Base-by-base conservation (phyloP, 2,797 vertebrate genomes). In the Cuniculus paca region DNA sequence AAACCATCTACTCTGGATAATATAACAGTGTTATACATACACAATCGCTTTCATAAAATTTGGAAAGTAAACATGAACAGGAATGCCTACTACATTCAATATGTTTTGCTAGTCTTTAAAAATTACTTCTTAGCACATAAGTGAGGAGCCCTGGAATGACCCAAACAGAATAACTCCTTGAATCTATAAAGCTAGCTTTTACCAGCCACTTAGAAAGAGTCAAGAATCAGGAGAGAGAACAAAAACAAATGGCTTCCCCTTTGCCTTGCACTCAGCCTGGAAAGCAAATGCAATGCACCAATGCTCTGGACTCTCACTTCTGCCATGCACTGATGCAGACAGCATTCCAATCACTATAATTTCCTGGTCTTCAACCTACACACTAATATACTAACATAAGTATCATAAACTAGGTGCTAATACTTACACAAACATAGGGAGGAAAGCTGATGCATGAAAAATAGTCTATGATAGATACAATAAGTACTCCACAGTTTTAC, bases 1-100 rank as follows among this genome's bases (percentile, higher is more conserved):
- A 81, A 90, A 89, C 58, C 12, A 22, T 65, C 91, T 39, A n/a
- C 48, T 85, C 89, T 34, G 72, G 48, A 39, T 87, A 91, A 87
- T n/a, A 42, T 10, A 60, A 45, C 0, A 26, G 39, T 63, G 60
- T 16, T 60, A 70, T 8, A 81, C 50, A 60, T 3, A 80, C 6
- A 31, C 80, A 88, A 84, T 58, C 12, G 63, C 48, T 78, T 75
- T 81, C 48, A 58, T 16, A 45, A 89, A 91, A 88, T 61, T 26
- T 61, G 60, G 50, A 88, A 88, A 14, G 58, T 52, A 88, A 92
- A 81, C 94, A 10, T 17, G 42, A 61, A 81, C 34, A 82, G 45
- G 31, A 77, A 79, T 50, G 86, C 36, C 88, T 81, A 1, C 50
- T 1, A 12, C 1, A 65, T 50, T 92, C 42, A 85, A 10, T n/a